Base-by-base conservation (phyloP, 2,113 vertebrate species). In the Actenoides hombroni region DNA sequence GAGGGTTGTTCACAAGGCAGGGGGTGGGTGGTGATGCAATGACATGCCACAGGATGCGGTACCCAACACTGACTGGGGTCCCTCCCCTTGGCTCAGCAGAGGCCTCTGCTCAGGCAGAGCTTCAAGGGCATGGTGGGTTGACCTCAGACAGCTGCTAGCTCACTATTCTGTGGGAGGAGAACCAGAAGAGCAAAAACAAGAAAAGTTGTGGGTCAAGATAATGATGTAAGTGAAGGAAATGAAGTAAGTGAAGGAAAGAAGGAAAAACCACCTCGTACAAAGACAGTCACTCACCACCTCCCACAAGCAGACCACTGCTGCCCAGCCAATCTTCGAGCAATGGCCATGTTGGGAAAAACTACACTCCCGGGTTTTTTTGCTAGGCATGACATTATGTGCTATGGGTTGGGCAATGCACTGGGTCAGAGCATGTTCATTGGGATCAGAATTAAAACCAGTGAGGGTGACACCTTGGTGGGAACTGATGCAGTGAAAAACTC, bases 161-260 rank as follows among this genome's bases (percentile, higher is more conserved):
- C n/a, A 25, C 23, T 69, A 46, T 29, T 60, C 25, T 3, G 0
- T 0, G 2, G 5, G 8, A 21, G 8, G 5, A 69, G 20, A 84
- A 81, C 7, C 37, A 63, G 46, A 76, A 80, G 8, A 73, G 13
- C 16, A 53, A 79, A 56, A 63, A 39, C 42, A 69, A 26, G 48
- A 35, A 35, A 59, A 94, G 21, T 17, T 74, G 37, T 17, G 26
- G 21, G 10, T 87, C 54, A 59, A 57, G n/a, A 54, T 33, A n/a
- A 46, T 40, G 11, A 68, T 56, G 33, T 44, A 68, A 71, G 20
- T 37, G 25, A 94, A 23, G 26, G 29, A 29, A 68, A 54, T n/a
- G n/a, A n/a, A n/a, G 6, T 44, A 68, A 71, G 20, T 37, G 25
- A 94, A 23, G 26, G 29, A 29, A 68, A 54, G 8, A 49, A 23